phyloP scores from a whole-genome alignment of 2,797 vertebrate genomes.

The Echiichthys vipera region DNA sequence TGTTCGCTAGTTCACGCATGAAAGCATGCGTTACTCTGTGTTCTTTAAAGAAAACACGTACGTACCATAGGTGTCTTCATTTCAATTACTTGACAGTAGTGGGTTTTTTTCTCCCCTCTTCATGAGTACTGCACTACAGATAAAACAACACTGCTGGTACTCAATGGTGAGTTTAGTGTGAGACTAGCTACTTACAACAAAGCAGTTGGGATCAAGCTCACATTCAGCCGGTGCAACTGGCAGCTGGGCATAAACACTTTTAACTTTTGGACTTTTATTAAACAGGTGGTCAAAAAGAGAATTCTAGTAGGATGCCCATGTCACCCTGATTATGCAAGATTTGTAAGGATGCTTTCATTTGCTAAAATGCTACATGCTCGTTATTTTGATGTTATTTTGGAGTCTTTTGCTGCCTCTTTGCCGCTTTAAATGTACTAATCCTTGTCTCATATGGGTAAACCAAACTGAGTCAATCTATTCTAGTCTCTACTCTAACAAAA shows the following conservation, averaged over 20 bases:
- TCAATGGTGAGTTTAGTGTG: not conserved
- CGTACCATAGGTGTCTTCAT: no score
- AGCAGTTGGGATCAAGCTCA: not conserved
- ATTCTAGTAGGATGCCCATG: not conserved
- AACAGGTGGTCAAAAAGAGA: not conserved
- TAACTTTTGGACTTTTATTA: not conserved
- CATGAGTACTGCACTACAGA: not conserved
- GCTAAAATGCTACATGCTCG: not conserved
- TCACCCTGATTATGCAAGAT: not conserved
- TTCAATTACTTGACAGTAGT: no score
- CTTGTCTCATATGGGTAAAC: not conserved
- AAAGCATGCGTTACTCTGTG: no score
- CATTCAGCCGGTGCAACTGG: not conserved
- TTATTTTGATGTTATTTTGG: not conserved
- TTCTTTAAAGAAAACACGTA: no score
- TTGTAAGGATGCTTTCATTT: not conserved
- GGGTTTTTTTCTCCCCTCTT: no score
- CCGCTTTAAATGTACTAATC: not conserved
- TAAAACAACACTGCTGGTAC: not conserved
- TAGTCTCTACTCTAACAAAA: not conserved
- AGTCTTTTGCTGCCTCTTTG: not conserved
- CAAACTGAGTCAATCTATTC: not conserved
- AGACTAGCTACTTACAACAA: not conserved
- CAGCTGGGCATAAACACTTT: not conserved
- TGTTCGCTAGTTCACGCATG: not conserved